Base-by-base conservation (phyloP, 2,888 invertebrate genomes). In the Linnaemya tessellans region DNA sequence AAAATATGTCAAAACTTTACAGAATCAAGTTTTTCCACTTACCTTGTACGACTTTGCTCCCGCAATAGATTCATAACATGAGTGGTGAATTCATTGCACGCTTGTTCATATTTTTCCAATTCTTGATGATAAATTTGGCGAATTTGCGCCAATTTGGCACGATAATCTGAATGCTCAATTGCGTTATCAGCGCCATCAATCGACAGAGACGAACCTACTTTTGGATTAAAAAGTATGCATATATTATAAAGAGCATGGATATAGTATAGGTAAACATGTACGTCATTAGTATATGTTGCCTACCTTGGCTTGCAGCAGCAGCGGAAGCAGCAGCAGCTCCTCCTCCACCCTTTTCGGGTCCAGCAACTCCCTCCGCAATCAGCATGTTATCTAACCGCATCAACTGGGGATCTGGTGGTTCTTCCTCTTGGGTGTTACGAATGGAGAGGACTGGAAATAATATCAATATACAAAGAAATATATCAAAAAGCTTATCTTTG, bases 11-110 rank as follows among this genome's bases (percentile, higher is more conserved):
- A 58, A 79, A 46, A 54, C 18, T 22, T 0, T 22, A 56, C 7
- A 8, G 1, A 22, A 30, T 3, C 13, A 3, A 30, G 5, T 20
- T 20, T 30, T 15, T 46, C 1, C 20, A 78, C 64, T 84, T 75
- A 92, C 92, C 92, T 94, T 88, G 99, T 99, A 90, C 98, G 97
- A 91, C 98, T 98, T 94, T 99, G 98, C 93, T 99, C 98, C 80
- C 98, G 94, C 87, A 99, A 94, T 89, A 99, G 94, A 93, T 99
- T 99, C 97, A 99, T 98, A 88, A 99, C 99, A 93, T 99, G 99
- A n/a, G 99, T 99, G 83, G 99, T 99, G 93, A 99, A 99, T 94
- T 99, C 99, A 93, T 98, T 98, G 94, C 99, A 99, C n/a, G 99
- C 99, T 95, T 99, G 99, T 94, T 99, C 99, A 92, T 99, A 99